These are phyloP conservation scores for Leontopithecus rosalia DNA, from an alignment of 2,797 vertebrate genomes.

Conservation along the genomic window DNA sequence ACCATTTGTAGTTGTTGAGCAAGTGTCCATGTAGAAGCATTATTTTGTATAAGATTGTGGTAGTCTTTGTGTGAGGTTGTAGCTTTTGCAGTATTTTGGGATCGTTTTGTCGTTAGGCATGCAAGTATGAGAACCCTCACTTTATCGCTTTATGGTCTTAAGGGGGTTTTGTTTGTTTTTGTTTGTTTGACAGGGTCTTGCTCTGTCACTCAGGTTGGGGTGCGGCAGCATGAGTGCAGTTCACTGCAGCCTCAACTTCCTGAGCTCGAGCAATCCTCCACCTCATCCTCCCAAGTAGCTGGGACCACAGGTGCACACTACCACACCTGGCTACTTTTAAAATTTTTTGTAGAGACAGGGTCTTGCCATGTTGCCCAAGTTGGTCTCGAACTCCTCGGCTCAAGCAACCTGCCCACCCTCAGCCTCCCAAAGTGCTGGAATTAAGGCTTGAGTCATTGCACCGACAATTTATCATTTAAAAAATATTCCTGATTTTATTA, in stretches of 20 bases:
- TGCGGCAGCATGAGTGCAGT: not conserved
- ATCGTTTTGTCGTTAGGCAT: too few relatives aligned
- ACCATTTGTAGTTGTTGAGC: too few relatives aligned
- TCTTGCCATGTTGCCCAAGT: too few relatives aligned
- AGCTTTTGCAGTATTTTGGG: too few relatives aligned
- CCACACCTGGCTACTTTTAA: not conserved
- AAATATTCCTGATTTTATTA: not conserved
- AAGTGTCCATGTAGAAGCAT: too few relatives aligned
- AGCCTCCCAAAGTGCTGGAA: not conserved
- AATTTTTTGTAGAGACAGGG: not conserved
- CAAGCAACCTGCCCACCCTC: not conserved
- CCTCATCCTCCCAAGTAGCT: not conserved
- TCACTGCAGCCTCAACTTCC: not conserved
- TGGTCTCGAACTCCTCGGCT: not conserved
- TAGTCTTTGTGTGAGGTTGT: too few relatives aligned
- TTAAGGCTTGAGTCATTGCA: not conserved
- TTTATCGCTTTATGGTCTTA: not conserved
- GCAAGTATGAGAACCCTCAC: not conserved
- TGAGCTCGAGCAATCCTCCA: not conserved
- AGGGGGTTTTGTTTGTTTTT: not conserved
- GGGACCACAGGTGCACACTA: not conserved
- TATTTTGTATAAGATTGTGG: too few relatives aligned
- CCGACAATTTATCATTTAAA: not conserved
- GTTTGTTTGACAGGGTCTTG: not conserved
- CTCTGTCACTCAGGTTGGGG: not conserved